Evolutionary conservation across 1,140 invertebrate genomes (phyloP).

Genomic region (Panagrolaimus sp.): DNA sequence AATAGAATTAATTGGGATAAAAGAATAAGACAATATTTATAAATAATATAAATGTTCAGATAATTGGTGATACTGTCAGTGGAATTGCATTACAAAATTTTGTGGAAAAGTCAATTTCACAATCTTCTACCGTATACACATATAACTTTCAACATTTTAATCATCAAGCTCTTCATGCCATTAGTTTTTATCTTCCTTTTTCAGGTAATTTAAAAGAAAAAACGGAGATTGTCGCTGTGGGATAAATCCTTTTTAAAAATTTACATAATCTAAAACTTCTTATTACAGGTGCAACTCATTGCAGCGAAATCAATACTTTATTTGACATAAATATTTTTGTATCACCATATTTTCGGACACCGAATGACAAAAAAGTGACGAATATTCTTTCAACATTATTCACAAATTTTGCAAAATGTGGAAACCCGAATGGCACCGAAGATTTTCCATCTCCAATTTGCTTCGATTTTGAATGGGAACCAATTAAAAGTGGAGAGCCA

Average conservation of each 20-base stretch:
- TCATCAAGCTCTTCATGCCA: conserved; percentile 20
- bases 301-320: conserved; percentile 38
- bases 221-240: no score
- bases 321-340: conserved; percentile 39
- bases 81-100: conserved; percentile 25
- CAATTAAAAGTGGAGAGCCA: no score
- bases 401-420: conserved; percentile 49
- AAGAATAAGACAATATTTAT: no score
- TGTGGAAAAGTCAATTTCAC: not conserved
- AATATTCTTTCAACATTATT: conserved; percentile 29
- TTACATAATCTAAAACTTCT: not conserved
- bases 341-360: conserved; percentile 23
- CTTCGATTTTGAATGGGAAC: no score
- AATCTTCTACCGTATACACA: not conserved
- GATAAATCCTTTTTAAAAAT: conserved; percentile 13
- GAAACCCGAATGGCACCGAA: conserved; percentile 29
- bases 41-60: not conserved
- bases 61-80: not conserved
- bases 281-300: conserved; percentile 46
- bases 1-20: no score
- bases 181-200: conserved; percentile 22
- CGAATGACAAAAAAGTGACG: conserved; percentile 32
- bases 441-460: no score
- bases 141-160: conserved; percentile 24
- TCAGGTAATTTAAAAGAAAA: conserved; percentile 16